Percentiles rank a stretch among this genome's conserved stretches.
These are phyloP conservation scores for Pelusios castaneus DNA, from an alignment of 2,113 vertebrate genomes.

Conservation along the genomic window DNA sequence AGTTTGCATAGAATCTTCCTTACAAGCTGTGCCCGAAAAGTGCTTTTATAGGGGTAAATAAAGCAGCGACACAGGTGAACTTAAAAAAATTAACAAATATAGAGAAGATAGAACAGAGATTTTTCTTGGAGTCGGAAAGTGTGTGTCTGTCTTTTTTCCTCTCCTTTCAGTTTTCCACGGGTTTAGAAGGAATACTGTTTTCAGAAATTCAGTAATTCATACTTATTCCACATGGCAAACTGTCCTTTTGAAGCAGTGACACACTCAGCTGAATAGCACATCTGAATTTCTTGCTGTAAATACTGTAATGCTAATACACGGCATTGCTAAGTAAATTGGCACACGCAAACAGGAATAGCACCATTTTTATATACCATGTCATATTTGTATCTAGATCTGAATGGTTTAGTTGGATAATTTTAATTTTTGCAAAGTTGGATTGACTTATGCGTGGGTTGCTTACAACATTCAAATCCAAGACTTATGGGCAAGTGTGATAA, in stretches of 20 bases:
- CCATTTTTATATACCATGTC: accelerated
- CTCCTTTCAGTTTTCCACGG: background rate
- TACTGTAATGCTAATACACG: accelerated
- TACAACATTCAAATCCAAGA: accelerated
- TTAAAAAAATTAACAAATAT: background rate
- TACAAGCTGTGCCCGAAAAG: background rate
- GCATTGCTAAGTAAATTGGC: accelerated
- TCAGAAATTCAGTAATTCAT: accelerated
- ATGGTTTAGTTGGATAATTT: background rate
- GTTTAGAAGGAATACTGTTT: background rate
- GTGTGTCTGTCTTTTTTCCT: accelerated
- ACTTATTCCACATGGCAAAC: background rate
- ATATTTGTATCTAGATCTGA: background rate
- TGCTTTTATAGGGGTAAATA: background rate
- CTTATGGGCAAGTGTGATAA: accelerated
- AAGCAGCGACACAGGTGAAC: background rate
- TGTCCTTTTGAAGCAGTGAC: background rate
- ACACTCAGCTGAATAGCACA: accelerated
- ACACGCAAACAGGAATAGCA: accelerated
- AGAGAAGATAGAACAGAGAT: background rate
- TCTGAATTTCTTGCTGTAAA: accelerated
- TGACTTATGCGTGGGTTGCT: accelerated
- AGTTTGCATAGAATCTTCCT: accelerated
- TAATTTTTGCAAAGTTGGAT: background rate
- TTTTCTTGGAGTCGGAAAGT: too few relatives aligned